Base-by-base conservation (phyloP, 2,888 invertebrate species). In the Acrobasis consociella region DNA sequence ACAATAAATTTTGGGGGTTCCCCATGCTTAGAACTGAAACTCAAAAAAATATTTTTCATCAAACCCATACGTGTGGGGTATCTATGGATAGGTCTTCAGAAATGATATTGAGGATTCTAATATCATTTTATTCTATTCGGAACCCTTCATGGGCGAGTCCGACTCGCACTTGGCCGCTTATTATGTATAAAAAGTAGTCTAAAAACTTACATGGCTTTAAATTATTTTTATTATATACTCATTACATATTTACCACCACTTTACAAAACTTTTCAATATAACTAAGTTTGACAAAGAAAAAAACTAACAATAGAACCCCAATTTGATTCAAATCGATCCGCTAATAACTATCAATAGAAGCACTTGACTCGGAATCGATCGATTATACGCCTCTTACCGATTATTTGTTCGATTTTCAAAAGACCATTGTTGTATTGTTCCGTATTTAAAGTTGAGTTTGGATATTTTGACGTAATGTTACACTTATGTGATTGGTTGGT, bases 301-400 rank as follows among this genome's bases (percentile, higher is more conserved):
- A 58, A 60, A n/a, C 31, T 49, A 16, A 38, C 53, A 51, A 60
- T 60, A 51, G 55, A 49, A 61, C 64, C 64, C 64, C 58, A 64
- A 60, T 56, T 50, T 58, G 55, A 42, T 38, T 49, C 60, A 62
- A 62, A 64, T 67, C 61, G 22, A 62, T 53, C 62, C 38, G 60
- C 64, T 67, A 69, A 69, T 67, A 66, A 62, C 64, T 65, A 59
- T 64, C 64, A 66, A 69, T 66, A 49, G 64, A 52, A 60, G 63
- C 69, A 69, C 69, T 69, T 67, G 69, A 69, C 67, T 69, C 66
- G 65, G 42, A 59, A 63, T 64, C 64, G 64, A 65, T 65, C 64
- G 63, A 65, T 64, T 62, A 38, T 59, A 62, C 64, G 63, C 65
- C 64, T 64, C 67, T 62, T 59, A 66, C 66, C 67, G 68, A 68